These are phyloP conservation scores for Coelogynopora nodosa DNA, from an alignment of 2,888 invertebrate genomes.

Conservation along the genomic window DNA sequence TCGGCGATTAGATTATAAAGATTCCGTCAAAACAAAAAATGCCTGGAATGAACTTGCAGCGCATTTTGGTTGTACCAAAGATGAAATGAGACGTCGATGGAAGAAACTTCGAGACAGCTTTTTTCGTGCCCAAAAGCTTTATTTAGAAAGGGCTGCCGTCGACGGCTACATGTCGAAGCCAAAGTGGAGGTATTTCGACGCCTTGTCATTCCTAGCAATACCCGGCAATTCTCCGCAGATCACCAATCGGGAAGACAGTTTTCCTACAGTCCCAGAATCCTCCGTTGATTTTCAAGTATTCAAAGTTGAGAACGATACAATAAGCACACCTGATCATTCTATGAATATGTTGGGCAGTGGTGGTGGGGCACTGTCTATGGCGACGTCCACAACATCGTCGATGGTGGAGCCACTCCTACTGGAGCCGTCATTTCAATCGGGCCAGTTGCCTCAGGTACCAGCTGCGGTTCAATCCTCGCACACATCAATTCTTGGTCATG, in stretches of 20 bases:
- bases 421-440: not conserved
- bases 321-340: no score
- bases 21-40: not conserved
- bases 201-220: not conserved
- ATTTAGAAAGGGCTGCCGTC: not conserved
- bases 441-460: not conserved
- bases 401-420: not conserved
- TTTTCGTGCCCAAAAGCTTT: not conserved
- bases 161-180: not conserved
- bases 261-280: not conserved
- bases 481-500: no score
- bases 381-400: not conserved
- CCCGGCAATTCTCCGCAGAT: not conserved
- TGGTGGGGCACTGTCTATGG: not conserved
- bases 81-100: not conserved
- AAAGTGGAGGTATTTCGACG: conserved; percentile 6
- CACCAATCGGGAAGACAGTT: not conserved
- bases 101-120: conserved; percentile 4
- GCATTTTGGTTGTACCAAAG: not conserved
- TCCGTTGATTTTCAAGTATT: not conserved
- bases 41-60: not conserved
- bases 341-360: not conserved
- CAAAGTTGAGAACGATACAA: not conserved
- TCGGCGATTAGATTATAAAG: not conserved
- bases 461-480: not conserved